phyloP scores from a whole-genome alignment of 2,888 invertebrate genomes.

The Diadegma fenestrale region DNA sequence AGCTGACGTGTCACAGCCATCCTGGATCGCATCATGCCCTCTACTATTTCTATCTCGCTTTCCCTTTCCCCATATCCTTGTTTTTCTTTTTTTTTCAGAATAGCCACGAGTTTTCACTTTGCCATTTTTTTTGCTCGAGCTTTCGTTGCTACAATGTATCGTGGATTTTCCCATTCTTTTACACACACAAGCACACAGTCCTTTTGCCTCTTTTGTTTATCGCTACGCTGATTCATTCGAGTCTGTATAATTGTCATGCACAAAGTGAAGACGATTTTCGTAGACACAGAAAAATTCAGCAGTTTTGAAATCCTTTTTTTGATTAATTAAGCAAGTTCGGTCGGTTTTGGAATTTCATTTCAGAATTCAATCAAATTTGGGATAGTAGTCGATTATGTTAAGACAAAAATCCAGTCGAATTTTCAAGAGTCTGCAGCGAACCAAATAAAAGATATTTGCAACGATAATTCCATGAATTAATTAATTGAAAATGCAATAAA shows the following conservation, averaged over 20 bases:
- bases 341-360: too few relatives aligned
- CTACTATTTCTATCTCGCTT: conserved; percentile 74
- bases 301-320: background rate
- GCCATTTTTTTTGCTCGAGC: conserved; percentile 72
- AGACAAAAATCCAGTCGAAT: too few relatives aligned
- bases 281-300: background rate
- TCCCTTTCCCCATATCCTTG: conserved; percentile 30
- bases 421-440: too few relatives aligned
- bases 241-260: background rate
- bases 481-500: too few relatives aligned
- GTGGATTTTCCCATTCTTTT: conserved; percentile 33
- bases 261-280: background rate
- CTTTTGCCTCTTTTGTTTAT: conserved; percentile 43
- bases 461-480: too few relatives aligned
- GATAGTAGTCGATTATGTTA: too few relatives aligned
- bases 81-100: conserved; percentile 64
- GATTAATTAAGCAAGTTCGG: too few relatives aligned
- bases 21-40: conserved; percentile 64
- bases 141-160: conserved; percentile 73
- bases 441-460: too few relatives aligned
- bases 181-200: background rate
- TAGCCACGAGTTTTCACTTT: conserved; percentile 75
- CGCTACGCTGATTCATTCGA: background rate
- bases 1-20: conserved; percentile 59
- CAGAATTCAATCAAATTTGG: too few relatives aligned